A percentile compares a stretch with the other conserved stretches of the same genome.
Evolutionary conservation across 2,113 vertebrate genomes (phyloP).

Genomic region (Alouatta palliata): DNA sequence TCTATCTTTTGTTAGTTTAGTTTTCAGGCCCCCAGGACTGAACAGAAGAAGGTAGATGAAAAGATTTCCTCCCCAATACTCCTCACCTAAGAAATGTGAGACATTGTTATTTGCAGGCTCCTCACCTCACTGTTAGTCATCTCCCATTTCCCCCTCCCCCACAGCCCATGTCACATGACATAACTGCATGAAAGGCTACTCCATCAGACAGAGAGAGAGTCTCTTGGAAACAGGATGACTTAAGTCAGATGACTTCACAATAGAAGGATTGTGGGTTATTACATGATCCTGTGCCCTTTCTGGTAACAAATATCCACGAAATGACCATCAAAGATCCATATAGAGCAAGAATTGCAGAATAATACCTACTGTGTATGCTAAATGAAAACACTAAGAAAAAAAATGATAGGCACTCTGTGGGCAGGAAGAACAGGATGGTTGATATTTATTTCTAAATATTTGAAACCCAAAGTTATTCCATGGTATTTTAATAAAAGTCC

Average conservation of each 20-base stretch:
- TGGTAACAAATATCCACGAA: neutral
- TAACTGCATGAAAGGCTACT: neutral
- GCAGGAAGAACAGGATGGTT: neutral
- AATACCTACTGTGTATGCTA: neutral
- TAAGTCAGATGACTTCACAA: neutral
- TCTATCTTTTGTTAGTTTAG: slow-evolving; percentile 19
- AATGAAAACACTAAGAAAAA: neutral
- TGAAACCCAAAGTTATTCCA: slow-evolving; percentile 11
- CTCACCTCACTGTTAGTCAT: neutral
- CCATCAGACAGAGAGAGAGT: neutral
- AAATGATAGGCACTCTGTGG: neutral
- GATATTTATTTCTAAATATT: neutral
- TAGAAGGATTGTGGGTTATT: neutral
- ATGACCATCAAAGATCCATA: neutral
- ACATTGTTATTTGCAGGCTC: neutral
- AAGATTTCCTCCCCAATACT: neutral
- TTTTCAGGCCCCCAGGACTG: neutral
- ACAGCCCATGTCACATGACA: neutral
- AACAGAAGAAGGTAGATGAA: neutral
- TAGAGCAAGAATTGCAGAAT: neutral
- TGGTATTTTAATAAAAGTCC: neutral
- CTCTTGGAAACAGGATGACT: neutral
- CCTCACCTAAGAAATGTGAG: neutral
- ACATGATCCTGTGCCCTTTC: neutral
- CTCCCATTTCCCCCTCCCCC: too few relatives aligned